phyloP scores from a whole-genome alignment of 2,888 invertebrate genomes.

The Aphrophora alni region DNA sequence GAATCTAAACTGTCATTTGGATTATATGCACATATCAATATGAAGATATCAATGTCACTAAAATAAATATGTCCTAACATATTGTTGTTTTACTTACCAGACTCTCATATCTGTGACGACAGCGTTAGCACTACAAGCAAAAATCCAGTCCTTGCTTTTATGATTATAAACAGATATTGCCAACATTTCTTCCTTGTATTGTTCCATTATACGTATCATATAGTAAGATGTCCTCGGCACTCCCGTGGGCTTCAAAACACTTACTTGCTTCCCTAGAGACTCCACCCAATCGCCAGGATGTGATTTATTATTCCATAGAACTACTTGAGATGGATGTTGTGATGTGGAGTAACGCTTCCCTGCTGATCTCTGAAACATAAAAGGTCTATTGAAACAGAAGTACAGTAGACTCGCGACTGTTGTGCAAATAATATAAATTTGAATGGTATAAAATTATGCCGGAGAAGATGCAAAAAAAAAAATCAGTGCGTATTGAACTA shows the following conservation, averaged over 20 bases:
- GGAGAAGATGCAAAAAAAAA: too few relatives aligned
- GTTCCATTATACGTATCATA: slow-evolving; percentile 67
- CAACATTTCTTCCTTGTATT: slow-evolving; percentile 65
- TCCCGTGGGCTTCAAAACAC: slow-evolving; percentile 56
- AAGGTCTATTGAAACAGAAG: slow-evolving; percentile 46
- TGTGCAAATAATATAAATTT: too few relatives aligned
- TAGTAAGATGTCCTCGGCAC: slow-evolving; percentile 58
- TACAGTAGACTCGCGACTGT: background rate
- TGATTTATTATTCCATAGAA: slow-evolving; percentile 54
- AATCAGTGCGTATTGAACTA: too few relatives aligned
- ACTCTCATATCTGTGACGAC: slow-evolving; percentile 34
- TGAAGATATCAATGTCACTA: too few relatives aligned
- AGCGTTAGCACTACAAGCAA: slow-evolving; percentile 56
- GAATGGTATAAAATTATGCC: too few relatives aligned
- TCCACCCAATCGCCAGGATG: slow-evolving; percentile 62
- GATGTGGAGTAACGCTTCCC: slow-evolving; percentile 58
- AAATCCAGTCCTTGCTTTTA: slow-evolving; percentile 77
- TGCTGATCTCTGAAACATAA: slow-evolving; percentile 55
- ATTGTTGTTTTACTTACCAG: slow-evolving; percentile 51
- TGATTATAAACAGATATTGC: slow-evolving; percentile 73
- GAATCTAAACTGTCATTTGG: too few relatives aligned
- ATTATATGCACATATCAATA: too few relatives aligned
- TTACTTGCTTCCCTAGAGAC: slow-evolving; percentile 58
- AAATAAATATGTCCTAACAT: too few relatives aligned
- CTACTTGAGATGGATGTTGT: slow-evolving; percentile 49